Conservation (phyloP, 2,888 invertebrate genomes). For the Melanchra persicariae region DNA sequence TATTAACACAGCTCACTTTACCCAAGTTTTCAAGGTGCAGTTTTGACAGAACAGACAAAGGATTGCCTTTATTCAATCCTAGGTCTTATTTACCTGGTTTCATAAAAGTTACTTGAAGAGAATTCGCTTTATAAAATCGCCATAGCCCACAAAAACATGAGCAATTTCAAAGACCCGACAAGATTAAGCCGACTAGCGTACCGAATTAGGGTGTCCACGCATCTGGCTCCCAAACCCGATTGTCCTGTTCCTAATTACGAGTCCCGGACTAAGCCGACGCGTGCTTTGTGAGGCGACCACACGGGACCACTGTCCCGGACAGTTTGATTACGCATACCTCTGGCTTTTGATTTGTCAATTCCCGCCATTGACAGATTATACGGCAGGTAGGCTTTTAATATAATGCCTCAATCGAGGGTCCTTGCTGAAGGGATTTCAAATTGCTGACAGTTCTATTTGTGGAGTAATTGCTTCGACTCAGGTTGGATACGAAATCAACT, state of each 20-base stretch:
- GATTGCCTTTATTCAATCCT: background rate
- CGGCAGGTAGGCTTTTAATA: slow-evolving; percentile 33
- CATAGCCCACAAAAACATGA: background rate
- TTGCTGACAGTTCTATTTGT: background rate
- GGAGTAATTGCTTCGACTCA: background rate
- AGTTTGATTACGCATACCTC: slow-evolving; percentile 59
- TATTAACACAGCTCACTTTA: background rate
- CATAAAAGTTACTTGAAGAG: background rate
- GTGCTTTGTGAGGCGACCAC: slow-evolving; percentile 63
- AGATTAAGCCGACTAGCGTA: slow-evolving; percentile 39
- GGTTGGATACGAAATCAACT: background rate
- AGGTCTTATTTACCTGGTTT: background rate
- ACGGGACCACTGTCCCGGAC: slow-evolving; percentile 54
- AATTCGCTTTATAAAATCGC: background rate
- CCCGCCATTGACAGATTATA: slow-evolving; percentile 19
- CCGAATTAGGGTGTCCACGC: slow-evolving; percentile 43
- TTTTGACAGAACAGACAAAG: background rate
- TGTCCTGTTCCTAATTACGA: slow-evolving; percentile 70
- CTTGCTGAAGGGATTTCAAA: background rate
- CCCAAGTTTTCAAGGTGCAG: background rate
- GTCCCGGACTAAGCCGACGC: slow-evolving; percentile 44
- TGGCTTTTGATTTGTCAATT: slow-evolving; percentile 63
- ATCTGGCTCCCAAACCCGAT: slow-evolving; percentile 56
- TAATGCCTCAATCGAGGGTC: slow-evolving; percentile 2
- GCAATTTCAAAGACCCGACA: slow-evolving; percentile 25